These are phyloP conservation scores for Ptychoptera contaminata DNA, from an alignment of 2,888 invertebrate species.

Conservation along the genomic window DNA sequence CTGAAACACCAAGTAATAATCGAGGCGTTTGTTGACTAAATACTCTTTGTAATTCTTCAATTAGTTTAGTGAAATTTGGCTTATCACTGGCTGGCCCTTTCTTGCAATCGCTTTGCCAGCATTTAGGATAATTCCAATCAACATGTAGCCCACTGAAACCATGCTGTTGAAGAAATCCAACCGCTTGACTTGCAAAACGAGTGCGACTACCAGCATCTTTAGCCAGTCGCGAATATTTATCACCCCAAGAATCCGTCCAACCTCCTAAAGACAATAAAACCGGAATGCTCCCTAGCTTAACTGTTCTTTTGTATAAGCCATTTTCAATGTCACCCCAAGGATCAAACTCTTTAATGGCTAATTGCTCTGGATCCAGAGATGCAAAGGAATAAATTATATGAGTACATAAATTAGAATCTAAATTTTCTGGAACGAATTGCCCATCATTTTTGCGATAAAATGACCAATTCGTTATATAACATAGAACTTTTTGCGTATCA, in stretches of 20 bases:
- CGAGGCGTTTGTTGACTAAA: conserved; percentile 26
- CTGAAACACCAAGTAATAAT: conserved; percentile 63
- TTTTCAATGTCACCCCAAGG: conserved; percentile 79
- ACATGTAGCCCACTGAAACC: conserved; percentile 77
- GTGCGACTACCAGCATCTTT: conserved; percentile 46
- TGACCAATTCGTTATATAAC: conserved; percentile 82
- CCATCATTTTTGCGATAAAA: conserved; percentile 69
- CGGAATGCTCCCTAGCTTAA: conserved; percentile 44
- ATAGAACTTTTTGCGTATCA: conserved; percentile 43
- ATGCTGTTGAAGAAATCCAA: conserved; percentile 54
- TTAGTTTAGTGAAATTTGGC: conserved; percentile 57
- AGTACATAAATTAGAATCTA: conserved; percentile 69
- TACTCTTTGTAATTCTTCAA: conserved; percentile 39
- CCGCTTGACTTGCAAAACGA: conserved; percentile 51
- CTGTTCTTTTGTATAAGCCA: conserved; percentile 64
- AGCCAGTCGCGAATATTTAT: conserved; percentile 71
- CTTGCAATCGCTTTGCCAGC: conserved; percentile 82
- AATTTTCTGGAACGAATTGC: conserved; percentile 71
- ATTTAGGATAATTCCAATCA: conserved; percentile 91
- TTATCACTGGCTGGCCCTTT: conserved; percentile 65
- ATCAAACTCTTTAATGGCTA: conserved; percentile 66
- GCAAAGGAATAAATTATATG: conserved; percentile 84
- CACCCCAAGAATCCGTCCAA: conserved; percentile 84
- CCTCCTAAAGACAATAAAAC: conserved; percentile 80
- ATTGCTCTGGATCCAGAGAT: conserved; percentile 62